Conservation (phyloP, 2,797 vertebrate genomes). For the Iguana delicatissima region DNA sequence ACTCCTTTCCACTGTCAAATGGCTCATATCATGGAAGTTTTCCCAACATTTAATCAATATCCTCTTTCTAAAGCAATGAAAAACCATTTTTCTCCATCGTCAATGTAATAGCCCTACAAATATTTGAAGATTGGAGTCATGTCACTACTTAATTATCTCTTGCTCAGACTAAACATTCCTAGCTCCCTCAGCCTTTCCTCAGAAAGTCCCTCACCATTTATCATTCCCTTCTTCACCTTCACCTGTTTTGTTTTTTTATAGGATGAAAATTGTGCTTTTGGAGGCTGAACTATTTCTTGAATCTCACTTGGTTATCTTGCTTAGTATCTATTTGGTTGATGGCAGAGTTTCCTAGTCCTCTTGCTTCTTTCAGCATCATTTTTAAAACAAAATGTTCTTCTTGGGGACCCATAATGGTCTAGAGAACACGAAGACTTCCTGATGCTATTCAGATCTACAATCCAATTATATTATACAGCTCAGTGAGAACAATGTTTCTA, state of each 20-base stretch:
- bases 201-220: background rate
- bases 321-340: background rate
- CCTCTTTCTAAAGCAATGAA: background rate
- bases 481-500: background rate
- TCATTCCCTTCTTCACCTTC: background rate
- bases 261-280: background rate
- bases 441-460: background rate
- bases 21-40: background rate
- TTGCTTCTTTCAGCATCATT: background rate
- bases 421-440: background rate
- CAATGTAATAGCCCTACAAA: background rate
- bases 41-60: background rate
- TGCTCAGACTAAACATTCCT: background rate
- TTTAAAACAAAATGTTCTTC: background rate
- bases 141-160: background rate
- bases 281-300: background rate
- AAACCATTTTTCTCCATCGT: background rate
- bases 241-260: background rate
- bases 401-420: too few species aligned
- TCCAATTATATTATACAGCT: background rate
- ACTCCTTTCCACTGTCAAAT: background rate
- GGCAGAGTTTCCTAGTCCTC: background rate
- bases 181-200: background rate
- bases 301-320: background rate
- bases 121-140: background rate